A percentile compares a stretch with the other conserved stretches of the same genome.
phyloP scores from a whole-genome alignment of 2,888 invertebrate genomes.

The Hirtodrosophila duncani region DNA sequence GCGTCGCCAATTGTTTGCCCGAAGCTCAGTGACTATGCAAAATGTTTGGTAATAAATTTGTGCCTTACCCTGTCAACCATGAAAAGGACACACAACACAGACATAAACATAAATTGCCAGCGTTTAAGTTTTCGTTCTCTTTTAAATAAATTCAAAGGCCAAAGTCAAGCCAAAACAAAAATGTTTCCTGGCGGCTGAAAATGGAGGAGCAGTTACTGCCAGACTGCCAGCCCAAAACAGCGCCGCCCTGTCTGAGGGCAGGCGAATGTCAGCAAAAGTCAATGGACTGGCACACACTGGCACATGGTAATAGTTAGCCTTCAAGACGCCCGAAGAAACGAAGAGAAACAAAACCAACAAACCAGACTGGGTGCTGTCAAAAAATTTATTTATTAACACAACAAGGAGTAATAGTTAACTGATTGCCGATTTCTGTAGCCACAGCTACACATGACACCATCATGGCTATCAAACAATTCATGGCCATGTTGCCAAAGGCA shows the following conservation, averaged over 20 bases:
- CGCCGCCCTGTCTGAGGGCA: slow-evolving; percentile 54
- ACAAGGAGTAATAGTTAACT: slow-evolving; percentile 1
- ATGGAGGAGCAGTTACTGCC: slow-evolving; percentile 1
- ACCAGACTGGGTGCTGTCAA: slow-evolving; percentile 59
- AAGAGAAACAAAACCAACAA: too few relatives aligned
- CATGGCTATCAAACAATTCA: slow-evolving; percentile 18
- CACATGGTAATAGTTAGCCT: slow-evolving; percentile 14
- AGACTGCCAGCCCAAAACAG: slow-evolving; percentile 22
- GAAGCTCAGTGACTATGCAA: slow-evolving; percentile 46
- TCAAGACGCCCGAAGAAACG: slow-evolving; percentile 37
- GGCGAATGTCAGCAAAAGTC: slow-evolving; percentile 38
- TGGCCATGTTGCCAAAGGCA: slow-evolving; percentile 31
- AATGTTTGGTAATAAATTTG: slow-evolving; percentile 54
- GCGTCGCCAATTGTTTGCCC: slow-evolving; percentile 41
- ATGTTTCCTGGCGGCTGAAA: slow-evolving; percentile 23
- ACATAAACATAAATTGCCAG: slow-evolving; percentile 2
- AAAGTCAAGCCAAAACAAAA: slow-evolving; percentile 16
- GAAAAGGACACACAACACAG: slow-evolving; percentile 25
- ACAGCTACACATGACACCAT: neutral
- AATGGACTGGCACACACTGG: slow-evolving; percentile 28
- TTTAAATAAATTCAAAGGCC: slow-evolving; percentile 40
- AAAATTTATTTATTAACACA: slow-evolving; percentile 64
- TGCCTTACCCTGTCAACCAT: slow-evolving; percentile 27
- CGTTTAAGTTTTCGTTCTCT: slow-evolving; percentile 36
- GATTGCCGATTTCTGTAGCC: neutral